A percentile compares a stretch with the other conserved stretches of the same genome.
Conservation (phyloP, 2,797 vertebrate species). For the Pangasius sanitwongsei region DNA sequence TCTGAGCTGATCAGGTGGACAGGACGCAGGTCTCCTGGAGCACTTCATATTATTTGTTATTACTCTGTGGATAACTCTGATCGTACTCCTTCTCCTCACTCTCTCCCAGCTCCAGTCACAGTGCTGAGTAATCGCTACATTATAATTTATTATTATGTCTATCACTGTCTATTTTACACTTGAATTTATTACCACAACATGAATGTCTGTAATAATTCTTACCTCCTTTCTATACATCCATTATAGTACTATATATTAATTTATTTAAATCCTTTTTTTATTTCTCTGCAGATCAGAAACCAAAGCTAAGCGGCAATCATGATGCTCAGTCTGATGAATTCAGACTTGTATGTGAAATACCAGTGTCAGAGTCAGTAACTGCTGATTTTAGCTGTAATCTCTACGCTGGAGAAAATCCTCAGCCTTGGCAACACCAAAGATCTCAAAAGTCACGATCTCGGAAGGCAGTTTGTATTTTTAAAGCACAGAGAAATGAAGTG, state of each 20-base stretch:
- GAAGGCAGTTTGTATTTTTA: neutral
- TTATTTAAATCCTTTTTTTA: neutral
- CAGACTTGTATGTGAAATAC: neutral
- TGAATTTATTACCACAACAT: neutral
- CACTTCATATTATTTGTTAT: neutral
- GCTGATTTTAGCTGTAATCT: slow-evolving; percentile 26
- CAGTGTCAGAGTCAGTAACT: neutral
- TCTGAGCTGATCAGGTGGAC: slow-evolving; percentile 23
- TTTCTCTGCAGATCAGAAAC: neutral
- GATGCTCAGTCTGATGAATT: neutral
- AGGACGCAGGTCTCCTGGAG: slow-evolving; percentile 9
- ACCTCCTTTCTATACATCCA: neutral
- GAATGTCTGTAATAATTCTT: neutral
- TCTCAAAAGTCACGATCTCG: neutral
- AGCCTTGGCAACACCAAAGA: neutral
- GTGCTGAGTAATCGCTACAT: neutral
- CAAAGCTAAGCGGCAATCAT: neutral
- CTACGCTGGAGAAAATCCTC: slow-evolving; percentile 37
- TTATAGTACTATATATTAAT: neutral
- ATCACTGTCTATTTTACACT: neutral
- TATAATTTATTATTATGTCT: neutral
- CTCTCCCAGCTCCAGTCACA: slow-evolving; percentile 10
- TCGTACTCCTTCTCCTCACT: neutral
- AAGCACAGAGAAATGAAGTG: too few relatives aligned
- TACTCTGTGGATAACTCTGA: neutral